phyloP scores from a whole-genome alignment of 2,797 vertebrate genomes.

The Epinephelus malabaricus region DNA sequence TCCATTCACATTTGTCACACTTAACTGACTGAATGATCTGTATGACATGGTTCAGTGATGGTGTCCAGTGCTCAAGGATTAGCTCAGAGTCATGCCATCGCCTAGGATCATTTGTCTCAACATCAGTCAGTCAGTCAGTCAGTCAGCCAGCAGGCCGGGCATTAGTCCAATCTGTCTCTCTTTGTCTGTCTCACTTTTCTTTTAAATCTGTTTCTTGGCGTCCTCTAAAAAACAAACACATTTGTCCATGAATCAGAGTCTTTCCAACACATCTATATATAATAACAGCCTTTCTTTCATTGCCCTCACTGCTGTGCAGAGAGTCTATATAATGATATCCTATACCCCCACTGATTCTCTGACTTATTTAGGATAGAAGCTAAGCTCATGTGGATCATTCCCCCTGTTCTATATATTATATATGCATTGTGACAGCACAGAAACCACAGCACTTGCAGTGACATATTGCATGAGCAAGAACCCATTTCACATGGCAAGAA shows the following conservation, averaged over 20 bases:
- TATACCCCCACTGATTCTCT: constrained; percentile 3
- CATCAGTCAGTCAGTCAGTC: constrained; percentile 20
- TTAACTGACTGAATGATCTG: constrained; percentile 28
- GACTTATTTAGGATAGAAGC: neutral
- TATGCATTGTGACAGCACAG: constrained; percentile 21
- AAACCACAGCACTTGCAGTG: constrained; percentile 20
- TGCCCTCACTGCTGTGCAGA: constrained; percentile 1
- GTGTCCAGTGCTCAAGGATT: constrained; percentile 30
- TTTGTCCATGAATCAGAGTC: constrained; percentile 10
- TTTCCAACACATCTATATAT: neutral
- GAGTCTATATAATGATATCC: constrained; percentile 1
- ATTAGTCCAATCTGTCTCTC: neutral
- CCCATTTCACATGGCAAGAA: constrained; percentile 20
- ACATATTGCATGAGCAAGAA: constrained; percentile 37
- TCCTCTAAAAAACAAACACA: constrained; percentile 3
- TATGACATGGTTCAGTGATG: constrained; percentile 30
- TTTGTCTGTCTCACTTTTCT: neutral
- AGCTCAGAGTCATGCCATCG: constrained; percentile 31
- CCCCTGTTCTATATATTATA: constrained; percentile 29
- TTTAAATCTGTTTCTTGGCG: neutral
- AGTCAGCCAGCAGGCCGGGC: constrained; percentile 9
- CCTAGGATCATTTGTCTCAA: constrained; percentile 34
- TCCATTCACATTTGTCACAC: constrained; percentile 6
- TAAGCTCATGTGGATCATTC: constrained; percentile 5
- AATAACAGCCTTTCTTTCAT: constrained; percentile 2